Percentiles rank a stretch among this genome's conserved stretches.
Conservation (phyloP, 2,888 invertebrate genomes). For the Pterostichus madidus region DNA sequence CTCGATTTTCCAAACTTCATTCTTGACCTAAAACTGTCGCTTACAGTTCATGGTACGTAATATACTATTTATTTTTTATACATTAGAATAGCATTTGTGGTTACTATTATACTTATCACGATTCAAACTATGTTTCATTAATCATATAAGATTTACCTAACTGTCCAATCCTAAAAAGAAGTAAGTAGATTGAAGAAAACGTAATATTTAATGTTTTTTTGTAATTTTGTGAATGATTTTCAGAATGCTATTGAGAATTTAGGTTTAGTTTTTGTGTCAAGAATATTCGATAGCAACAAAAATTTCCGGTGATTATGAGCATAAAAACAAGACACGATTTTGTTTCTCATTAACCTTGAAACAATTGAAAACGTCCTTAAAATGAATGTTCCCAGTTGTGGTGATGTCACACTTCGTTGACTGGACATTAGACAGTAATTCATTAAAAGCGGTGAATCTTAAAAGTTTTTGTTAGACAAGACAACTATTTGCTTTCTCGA, state of each 20-base stretch:
- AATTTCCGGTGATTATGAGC: no score
- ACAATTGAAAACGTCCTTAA: constrained; percentile 13
- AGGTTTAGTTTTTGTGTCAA: not conserved
- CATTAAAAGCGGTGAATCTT: constrained; percentile 5
- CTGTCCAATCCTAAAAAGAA: not conserved
- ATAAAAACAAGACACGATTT: no score
- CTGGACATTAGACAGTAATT: not conserved
- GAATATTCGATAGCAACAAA: not conserved
- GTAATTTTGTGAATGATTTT: not conserved
- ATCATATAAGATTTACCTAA: not conserved
- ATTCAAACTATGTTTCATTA: no score
- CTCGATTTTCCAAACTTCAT: no score
- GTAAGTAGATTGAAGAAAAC: no score
- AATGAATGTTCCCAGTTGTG: not conserved
- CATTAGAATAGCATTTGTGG: no score
- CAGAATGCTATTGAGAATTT: not conserved
- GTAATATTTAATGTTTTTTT: no score
- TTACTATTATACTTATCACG: no score
- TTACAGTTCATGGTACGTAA: no score
- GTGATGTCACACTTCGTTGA: constrained; percentile 17
- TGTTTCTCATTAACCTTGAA: constrained; percentile 6
- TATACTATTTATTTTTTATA: no score
- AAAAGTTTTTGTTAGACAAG: not conserved
- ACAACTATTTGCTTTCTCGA: no score
- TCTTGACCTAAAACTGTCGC: no score